These are phyloP conservation scores for Trachelipus rathkii DNA, from an alignment of 1,140 invertebrate genomes.

Conservation along the genomic window DNA sequence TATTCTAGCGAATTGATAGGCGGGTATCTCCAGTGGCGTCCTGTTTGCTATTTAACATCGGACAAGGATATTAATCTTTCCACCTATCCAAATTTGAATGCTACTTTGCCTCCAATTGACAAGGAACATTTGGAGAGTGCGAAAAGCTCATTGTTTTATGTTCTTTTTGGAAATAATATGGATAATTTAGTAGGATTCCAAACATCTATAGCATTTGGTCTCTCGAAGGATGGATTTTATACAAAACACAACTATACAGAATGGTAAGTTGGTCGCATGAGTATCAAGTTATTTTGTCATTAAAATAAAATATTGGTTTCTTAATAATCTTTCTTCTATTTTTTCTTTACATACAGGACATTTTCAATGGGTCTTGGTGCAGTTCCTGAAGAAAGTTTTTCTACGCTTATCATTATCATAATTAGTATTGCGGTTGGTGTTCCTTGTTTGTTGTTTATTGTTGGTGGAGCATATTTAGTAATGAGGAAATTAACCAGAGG, in stretches of 20 bases:
- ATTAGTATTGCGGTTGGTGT: slow-evolving; percentile 18
- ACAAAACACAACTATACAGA: slow-evolving; percentile 13
- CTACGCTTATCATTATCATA: slow-evolving; percentile 14
- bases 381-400: slow-evolving; percentile 13
- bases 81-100: slow-evolving; percentile 4
- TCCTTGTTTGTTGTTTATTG: background rate
- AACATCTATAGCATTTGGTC: slow-evolving; percentile 18
- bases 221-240: slow-evolving; percentile 20
- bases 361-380: slow-evolving; percentile 21
- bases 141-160: background rate
- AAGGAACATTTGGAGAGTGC: background rate
- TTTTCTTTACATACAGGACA: slow-evolving; percentile 18
- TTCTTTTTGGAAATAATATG: slow-evolving; percentile 14
- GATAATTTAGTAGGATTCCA: background rate
- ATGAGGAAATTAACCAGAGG: background rate
- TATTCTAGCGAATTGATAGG: background rate
- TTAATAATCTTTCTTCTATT: background rate
- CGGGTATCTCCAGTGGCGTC: slow-evolving; percentile 26
- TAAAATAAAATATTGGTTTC: background rate
- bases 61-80: slow-evolving; percentile 18
- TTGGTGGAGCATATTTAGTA: background rate
- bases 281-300: background rate
- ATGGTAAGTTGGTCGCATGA: background rate
- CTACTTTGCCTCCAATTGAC: background rate
- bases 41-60: slow-evolving; percentile 17